Evolutionary conservation across 1,140 invertebrate species (phyloP), one percentile per base, ranked within the genome.

Genomic region (Mylabris phalerata): DNA sequence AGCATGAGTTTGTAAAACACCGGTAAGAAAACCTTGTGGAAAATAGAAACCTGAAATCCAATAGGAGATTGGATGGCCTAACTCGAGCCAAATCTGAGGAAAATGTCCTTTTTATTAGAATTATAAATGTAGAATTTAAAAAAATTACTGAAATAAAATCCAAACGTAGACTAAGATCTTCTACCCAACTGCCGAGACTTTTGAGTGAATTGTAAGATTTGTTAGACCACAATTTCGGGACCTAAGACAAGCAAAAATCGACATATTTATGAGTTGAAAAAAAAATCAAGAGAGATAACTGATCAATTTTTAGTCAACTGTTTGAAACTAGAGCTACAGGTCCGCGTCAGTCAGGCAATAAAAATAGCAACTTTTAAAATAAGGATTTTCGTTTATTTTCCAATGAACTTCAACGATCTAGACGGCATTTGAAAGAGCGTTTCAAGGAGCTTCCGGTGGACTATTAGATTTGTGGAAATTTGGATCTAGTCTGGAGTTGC

Each of bases 31-130:
- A 41, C 91, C 91, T 80, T 95, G 92, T 0, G 92, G 91, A 71
- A 93, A 95, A 73, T 90, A 95, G 67, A 95, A 85, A 11, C 92
- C 93, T 41, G 91, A 90, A 32, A 95, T 73, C 93, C 92, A 95
- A 69, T 85, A 94, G 4, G 90, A 93, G 39, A 80, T 78, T 9
- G 89, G 90, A n/a, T 75, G 76, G 4, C 82, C 84, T 7, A 80
- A 78, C 41, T 76, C 73, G 9, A 90, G 75, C 93, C 93, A 95
- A 55, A 76, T 80, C 82, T 86, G 62, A 40, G 74, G 68, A 10
- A 52, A 46, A 62, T n/a, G 19, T 0, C 1, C 19, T 54, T 40
- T 55, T 45, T 42, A 11, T 46, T 50, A 19, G 41, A 19, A 27
- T 54, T 4, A 19, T 38, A 54, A 41, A 0, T 41, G 38, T 19